phyloP scores from a whole-genome alignment of 2,888 invertebrate genomes.

The Coenonympha arcania region DNA sequence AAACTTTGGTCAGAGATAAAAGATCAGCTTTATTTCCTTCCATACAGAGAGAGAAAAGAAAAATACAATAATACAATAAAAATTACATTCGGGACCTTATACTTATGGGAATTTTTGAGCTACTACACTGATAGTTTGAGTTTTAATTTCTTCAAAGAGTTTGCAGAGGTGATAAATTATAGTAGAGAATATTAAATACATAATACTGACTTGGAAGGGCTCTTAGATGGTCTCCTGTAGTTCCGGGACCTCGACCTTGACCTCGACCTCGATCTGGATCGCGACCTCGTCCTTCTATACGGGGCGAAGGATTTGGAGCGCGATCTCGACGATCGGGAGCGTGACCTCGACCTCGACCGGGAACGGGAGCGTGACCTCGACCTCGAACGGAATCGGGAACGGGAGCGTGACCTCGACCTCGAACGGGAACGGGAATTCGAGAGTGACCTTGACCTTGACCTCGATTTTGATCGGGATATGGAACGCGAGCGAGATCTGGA shows the following conservation, averaged over 20 bases:
- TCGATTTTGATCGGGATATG: slow-evolving; percentile 40
- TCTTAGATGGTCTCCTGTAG: slow-evolving; percentile 51
- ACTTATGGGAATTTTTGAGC: no score
- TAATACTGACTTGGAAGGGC: slow-evolving; percentile 59
- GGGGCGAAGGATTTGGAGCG: slow-evolving; percentile 53
- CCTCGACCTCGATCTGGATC: slow-evolving; percentile 33
- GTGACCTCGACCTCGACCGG: slow-evolving; percentile 36
- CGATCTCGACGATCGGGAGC: slow-evolving; percentile 44
- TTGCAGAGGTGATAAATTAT: no score
- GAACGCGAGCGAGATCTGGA: slow-evolving; percentile 35
- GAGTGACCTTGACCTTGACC: slow-evolving; percentile 39
- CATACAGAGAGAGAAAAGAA: no score
- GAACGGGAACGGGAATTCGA: slow-evolving; percentile 37
- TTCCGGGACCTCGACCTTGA: slow-evolving; percentile 43
- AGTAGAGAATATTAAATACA: no score
- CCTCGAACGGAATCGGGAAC: slow-evolving; percentile 39
- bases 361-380: slow-evolving; percentile 41
- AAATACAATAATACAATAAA: no score
- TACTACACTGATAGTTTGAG: no score
- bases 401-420: slow-evolving; percentile 44
- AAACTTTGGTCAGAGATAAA: no score
- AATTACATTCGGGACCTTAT: no score
- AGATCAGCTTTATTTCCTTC: no score
- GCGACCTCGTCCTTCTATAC: slow-evolving; percentile 40
- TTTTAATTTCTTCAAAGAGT: no score